Evolutionary conservation across 35 echinoderm and acorn worm species (phyloP), one percentile per base, ranked within the genome.

Genomic region (Eucidaris tribuloides): DNA sequence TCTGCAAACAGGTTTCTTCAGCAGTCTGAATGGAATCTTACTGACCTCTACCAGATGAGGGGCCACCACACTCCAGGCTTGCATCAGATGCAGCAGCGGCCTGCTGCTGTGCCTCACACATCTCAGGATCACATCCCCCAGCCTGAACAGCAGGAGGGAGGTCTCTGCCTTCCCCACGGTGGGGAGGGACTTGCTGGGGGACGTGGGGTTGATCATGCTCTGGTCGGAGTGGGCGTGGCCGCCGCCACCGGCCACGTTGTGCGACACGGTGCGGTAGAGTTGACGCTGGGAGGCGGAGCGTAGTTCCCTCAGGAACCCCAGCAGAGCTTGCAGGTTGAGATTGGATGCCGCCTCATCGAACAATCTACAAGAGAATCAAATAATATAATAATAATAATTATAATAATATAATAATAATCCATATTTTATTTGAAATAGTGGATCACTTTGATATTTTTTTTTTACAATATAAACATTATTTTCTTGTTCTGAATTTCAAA

Each of bases 301-400:
- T 18, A 99, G 83, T 40, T 99, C 90, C 27, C 87, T 82, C 20
- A 99, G 80, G 72, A 99, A 99, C 20, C 89, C 83, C 4, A 99
- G 77, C 44, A 99, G 66, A 46, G 96, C 90, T 60, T 90, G 71
- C 9, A 99, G 91, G 37, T 99, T 99, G 1, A 99, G 62, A 61
- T 93, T 99, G 19, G 71, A 46, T 46, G 96, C 90, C n/a, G 96
- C 96, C 46, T 99, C 91, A 76, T 99, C 96, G 84, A 99, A 99
- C 5, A 93, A 71, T 55, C 96, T 93, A 40, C 27, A 55, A 77
- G 49, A 36, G 85, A 89, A 27, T 28, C 6, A 78, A n/a, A n/a
- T n/a, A n/a, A n/a, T n/a, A n/a, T n/a, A n/a, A n/a, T n/a, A n/a
- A n/a, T n/a, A n/a, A n/a, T n/a, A n/a, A n/a, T n/a, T n/a, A n/a